Evolutionary conservation across 35 echinoderm and acorn worm species (phyloP).

Genomic region (Patiria miniata): DNA sequence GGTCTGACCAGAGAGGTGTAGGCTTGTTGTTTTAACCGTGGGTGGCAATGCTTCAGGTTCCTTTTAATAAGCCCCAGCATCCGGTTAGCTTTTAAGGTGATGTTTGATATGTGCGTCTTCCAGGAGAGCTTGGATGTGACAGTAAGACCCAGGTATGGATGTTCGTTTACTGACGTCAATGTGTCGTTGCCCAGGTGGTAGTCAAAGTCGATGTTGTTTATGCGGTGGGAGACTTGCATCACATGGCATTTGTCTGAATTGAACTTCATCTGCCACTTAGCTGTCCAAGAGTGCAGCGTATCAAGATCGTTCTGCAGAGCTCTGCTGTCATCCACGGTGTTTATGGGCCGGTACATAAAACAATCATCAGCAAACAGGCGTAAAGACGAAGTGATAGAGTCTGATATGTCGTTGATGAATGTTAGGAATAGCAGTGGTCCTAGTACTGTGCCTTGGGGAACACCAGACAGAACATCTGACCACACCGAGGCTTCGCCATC

Average conservation of each 20-base stretch:
- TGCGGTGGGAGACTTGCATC: slow-evolving; percentile 41
- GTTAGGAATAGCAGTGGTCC: no score
- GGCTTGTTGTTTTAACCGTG: slow-evolving; percentile 36
- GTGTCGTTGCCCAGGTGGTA: not conserved
- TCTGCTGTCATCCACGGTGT: slow-evolving; percentile 13
- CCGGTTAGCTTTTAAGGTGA: slow-evolving; percentile 11
- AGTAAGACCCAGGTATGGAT: slow-evolving; percentile 26
- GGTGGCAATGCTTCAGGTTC: slow-evolving; percentile 10
- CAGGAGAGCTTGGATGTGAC: slow-evolving; percentile 43
- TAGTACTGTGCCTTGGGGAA: no score
- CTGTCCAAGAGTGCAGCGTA: slow-evolving; percentile 8
- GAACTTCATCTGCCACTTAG: slow-evolving; percentile 58
- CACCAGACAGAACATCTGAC: no score
- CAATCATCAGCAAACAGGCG: no score
- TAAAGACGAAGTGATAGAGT: no score
- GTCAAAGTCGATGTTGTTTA: not conserved
- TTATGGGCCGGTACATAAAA: no score
- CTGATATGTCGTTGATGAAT: no score
- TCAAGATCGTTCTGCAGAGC: slow-evolving; percentile 25
- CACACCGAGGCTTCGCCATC: no score
- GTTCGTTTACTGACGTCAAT: not conserved
- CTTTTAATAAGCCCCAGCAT: slow-evolving; percentile 26
- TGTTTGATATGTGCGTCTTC: slow-evolving; percentile 26
- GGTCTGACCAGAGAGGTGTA: slow-evolving; percentile 42
- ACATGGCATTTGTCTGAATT: slow-evolving; percentile 29